Evolutionary conservation across 2,113 vertebrate genomes (phyloP), one percentile per base, ranked within the genome.

Genomic region (Cephalopholis sonnerati): DNA sequence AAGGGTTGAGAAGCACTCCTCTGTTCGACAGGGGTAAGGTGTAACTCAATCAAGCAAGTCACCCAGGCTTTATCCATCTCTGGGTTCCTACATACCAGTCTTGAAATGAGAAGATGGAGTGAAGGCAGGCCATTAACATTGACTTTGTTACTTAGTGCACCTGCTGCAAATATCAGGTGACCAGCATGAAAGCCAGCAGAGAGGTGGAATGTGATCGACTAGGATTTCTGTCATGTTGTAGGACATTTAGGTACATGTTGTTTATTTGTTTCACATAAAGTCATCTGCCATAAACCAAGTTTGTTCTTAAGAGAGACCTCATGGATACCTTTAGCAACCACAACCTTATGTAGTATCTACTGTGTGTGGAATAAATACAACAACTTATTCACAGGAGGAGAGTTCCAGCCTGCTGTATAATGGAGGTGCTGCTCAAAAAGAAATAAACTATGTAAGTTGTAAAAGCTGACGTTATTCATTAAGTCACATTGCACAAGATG

Each of bases 11-110:
- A 88, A 41, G 63, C 70, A 55, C 51, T 79, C 64, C 70, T 84
- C 62, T 89, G 80, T 90, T 90, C 59, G 15, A 77, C 66, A 15
- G 18, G 87, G 66, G 81, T 78, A 77, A 77, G 62, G 68, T 90
- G 89, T 77, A 91, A 92, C 89, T 72, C 32, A 88, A 73, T 91
- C 84, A 81, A 65, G 70, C 74, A 48, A 85, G 61, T 74, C 82
- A 85, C 73, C 62, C 48, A 84, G 71, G 66, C 79, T 11, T 80
- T 83, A 80, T 72, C 58, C 85, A 80, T 90, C 81, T 81, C 79
- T 39, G 51, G 87, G 82, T 63, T 68, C 77, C n/a, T 80, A 64
- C 87, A 89, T 88, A 77, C 77, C 81, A 68, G 65, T 16, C 44
- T 44, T 76, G 74, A 80, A 76, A 75, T 74, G 55, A 86, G 80